A percentile compares a stretch with the other conserved stretches of the same genome.
Conservation (phyloP, 2,113 vertebrate genomes). For the Dendrocopos noguchii region DNA sequence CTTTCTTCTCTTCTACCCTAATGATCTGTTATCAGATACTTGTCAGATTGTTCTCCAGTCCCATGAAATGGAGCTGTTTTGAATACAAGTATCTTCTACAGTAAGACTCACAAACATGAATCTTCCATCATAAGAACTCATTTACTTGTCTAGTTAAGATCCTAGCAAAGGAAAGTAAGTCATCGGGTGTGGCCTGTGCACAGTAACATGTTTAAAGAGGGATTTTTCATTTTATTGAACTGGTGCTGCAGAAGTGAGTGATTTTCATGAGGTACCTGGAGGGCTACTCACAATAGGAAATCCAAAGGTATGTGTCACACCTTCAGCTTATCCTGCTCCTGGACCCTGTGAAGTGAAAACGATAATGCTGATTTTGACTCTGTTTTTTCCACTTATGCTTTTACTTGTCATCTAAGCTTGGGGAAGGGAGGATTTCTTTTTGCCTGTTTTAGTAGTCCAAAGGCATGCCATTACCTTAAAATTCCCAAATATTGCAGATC, state of each 20-base stretch:
- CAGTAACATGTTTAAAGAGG: not conserved
- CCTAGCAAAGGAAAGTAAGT: not conserved
- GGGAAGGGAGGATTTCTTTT: not conserved
- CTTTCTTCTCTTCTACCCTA: not conserved
- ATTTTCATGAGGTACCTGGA: not conserved
- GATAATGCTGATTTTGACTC: not conserved
- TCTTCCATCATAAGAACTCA: not conserved
- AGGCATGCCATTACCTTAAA: not conserved
- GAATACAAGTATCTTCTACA: not conserved
- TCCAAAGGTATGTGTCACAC: not conserved
- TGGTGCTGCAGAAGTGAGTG: not conserved
- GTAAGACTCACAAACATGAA: not conserved
- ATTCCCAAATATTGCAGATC: not conserved
- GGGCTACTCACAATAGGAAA: not conserved
- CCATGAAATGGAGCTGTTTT: not conserved
- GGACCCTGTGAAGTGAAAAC: not conserved
- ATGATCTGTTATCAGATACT: not conserved
- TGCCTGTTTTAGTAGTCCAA: not conserved
- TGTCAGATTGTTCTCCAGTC: not conserved
- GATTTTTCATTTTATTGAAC: not conserved
- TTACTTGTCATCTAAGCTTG: not conserved
- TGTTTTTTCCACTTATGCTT: not conserved
- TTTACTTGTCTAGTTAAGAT: not conserved
- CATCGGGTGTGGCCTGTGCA: not conserved
- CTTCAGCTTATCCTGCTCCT: not conserved